Evolutionary conservation across 2,113 vertebrate species (phyloP), one percentile per base, ranked within the genome.

Genomic region (Phylloscopus whistleri): DNA sequence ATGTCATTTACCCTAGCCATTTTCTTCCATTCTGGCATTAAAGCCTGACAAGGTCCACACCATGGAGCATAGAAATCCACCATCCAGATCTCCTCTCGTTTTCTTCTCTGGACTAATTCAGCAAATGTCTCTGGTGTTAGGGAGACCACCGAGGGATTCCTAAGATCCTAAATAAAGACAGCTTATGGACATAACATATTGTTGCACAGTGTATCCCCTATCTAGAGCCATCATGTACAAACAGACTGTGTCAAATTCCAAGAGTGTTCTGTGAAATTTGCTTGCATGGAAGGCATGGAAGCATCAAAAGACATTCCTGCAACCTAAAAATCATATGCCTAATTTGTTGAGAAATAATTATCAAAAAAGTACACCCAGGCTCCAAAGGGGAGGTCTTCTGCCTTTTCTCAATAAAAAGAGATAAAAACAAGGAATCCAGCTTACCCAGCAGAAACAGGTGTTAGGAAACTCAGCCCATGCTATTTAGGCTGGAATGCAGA

Each of bases 41-140:
- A 97, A 53, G 99, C 98, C 95, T 99, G 99, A 90, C 99, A 99
- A 7, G 99, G 99, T 68, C 99, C 99, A 83, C 99, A 99, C 99
- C 99, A 99, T 0, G 99, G 99, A 69, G 99, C 99, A 1, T 99
- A 99, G 98, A 99, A 99, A 93, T 99, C 99, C 87, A 99, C 98
- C 89, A 98, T 98, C 99, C 99, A 99, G 44, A 98, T 94, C 90
- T 99, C 98, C 1, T 98, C 98, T 43, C 80, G 87, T 79, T 98
- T 98, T 92, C 98, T 97, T 78, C 94, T 97, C 89, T 96, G 98
- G 84, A 99, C 98, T 85, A 99, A 95, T 88, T 99, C 98, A n/a
- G 60, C 86, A 82, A 99, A 99, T 51, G 98, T 98, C 66, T 98
- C 97, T 21, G 99, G 98, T 69, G 98, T 99, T 60, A 99, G 97